Evolutionary conservation across 1,140 invertebrate species (phyloP), one percentile per base, ranked within the genome.

Genomic region (Macrostomum lignano): DNA sequence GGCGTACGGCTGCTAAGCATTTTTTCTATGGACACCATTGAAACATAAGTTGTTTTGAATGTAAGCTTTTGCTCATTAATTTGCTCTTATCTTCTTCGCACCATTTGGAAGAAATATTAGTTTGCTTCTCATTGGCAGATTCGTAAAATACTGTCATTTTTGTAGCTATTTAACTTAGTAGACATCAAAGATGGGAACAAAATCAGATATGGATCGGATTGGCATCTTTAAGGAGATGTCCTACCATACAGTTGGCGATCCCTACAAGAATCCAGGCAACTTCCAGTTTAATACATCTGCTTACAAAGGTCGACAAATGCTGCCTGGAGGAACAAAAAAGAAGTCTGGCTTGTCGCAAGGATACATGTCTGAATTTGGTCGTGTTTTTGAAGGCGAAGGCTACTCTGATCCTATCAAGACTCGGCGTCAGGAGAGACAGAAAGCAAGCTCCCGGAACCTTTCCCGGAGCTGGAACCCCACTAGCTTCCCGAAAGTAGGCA

Each of bases 201-300:
- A 53, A 40, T 45, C 35, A 26, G 55, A 58, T 42, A 55, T 58
- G 55, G 52, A 58, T 28, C 42, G 55, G 36, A 38, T 58, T 24
- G 55, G 53, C 25, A 24, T 57, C 14, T 58, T 58, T 38, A 44
- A 53, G 36, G 55, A 58, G 36, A 52, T 56, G 51, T 37, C 38
- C 31, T 58, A 57, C 39, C 38, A 48, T 9, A 52, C 52, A 15
- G 48, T 56, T 21, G 46, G 46, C 41, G 54, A 55, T 30, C 41
- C 40, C 34, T 55, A 52, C 34, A 47, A 38, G 31, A 33, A 38
- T 15, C 35, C 34, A 21, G 41, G 38, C 44, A 17, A 39, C 53
- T 50, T 47, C 35, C 17, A 32, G 15, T 58, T 58, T 39, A 58
- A 58, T 46, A 46, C 47, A 33, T 35, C 48, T 17, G 45, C 52